phyloP scores from a whole-genome alignment of 2,113 vertebrate genomes.

The Zingel zingel region DNA sequence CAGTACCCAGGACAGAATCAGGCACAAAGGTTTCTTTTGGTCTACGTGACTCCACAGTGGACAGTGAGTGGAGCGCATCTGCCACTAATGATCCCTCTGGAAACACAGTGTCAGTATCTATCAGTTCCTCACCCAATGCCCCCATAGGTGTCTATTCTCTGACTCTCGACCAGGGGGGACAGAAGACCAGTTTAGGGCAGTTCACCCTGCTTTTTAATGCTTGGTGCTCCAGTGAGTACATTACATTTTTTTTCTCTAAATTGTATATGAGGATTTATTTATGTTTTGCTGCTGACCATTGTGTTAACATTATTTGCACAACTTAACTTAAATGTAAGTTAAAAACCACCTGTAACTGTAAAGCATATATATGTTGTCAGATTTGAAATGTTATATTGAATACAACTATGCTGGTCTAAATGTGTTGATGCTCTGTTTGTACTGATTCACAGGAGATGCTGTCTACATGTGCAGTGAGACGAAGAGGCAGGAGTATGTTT shows the following conservation, averaged over 20 bases:
- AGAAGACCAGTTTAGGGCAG: constrained; percentile 80
- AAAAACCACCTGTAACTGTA: too few species aligned
- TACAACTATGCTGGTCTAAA: neutral
- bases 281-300: neutral
- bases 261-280: neutral
- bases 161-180: constrained; percentile 85
- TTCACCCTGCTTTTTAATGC: constrained; percentile 91
- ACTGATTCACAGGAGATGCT: constrained; percentile 81
- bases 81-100: constrained; percentile 68
- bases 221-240: constrained; percentile 89
- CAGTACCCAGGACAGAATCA: constrained; percentile 79
- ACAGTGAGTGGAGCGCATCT: constrained; percentile 82
- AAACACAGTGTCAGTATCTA: constrained; percentile 66
- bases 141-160: constrained; percentile 88
- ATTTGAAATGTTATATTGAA: neutral
- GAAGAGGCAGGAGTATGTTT: constrained; percentile 86
- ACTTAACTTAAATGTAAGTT: neutral
- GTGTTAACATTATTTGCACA: neutral
- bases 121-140: constrained; percentile 83
- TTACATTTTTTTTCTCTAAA: neutral
- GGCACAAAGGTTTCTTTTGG: constrained; percentile 85
- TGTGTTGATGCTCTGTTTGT: neutral
- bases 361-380: neutral
- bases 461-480: constrained; percentile 86
- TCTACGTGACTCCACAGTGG: constrained; percentile 66